Percentiles rank a stretch among this genome's conserved stretches.
These are phyloP conservation scores for Colostygia pectinataria DNA, from an alignment of 2,888 invertebrate species.

Conservation along the genomic window DNA sequence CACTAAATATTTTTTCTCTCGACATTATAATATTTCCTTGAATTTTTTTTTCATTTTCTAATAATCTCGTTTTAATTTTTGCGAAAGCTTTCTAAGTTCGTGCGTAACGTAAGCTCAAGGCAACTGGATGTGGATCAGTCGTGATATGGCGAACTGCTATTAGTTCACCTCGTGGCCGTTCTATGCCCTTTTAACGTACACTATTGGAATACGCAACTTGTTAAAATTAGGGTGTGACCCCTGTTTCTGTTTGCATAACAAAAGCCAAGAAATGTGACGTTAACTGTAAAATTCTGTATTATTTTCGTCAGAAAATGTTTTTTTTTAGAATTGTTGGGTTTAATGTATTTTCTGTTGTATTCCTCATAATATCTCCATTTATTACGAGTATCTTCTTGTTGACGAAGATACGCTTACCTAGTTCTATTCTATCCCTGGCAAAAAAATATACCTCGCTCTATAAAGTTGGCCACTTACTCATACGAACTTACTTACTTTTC, in stretches of 20 bases:
- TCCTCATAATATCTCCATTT: too few relatives aligned
- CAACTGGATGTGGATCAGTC: slow-evolving; percentile 29
- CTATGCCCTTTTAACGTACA: slow-evolving; percentile 24
- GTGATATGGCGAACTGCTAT: slow-evolving; percentile 34
- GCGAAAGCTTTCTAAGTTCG: slow-evolving; percentile 9
- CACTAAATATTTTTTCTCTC: neutral
- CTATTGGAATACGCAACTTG: slow-evolving; percentile 22
- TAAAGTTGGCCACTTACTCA: too few relatives aligned
- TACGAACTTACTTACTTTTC: too few relatives aligned
- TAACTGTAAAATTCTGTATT: too few relatives aligned
- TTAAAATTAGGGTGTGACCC: slow-evolving; percentile 20
- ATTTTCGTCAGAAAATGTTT: too few relatives aligned
- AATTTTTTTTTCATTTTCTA: neutral
- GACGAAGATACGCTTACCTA: too few relatives aligned
- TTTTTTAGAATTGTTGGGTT: too few relatives aligned
- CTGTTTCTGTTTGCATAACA: slow-evolving; percentile 21
- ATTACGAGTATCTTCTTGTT: too few relatives aligned
- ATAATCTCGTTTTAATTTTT: neutral
- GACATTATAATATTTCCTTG: too few relatives aligned
- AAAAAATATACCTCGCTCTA: too few relatives aligned
- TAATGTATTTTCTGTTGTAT: too few relatives aligned
- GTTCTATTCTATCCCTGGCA: too few relatives aligned
- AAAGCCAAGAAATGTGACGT: neutral
- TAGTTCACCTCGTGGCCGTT: slow-evolving; percentile 22
- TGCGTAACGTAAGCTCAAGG: slow-evolving; percentile 19